Conservation (phyloP, 2,888 invertebrate species). For the Horisme vitalbata region DNA sequence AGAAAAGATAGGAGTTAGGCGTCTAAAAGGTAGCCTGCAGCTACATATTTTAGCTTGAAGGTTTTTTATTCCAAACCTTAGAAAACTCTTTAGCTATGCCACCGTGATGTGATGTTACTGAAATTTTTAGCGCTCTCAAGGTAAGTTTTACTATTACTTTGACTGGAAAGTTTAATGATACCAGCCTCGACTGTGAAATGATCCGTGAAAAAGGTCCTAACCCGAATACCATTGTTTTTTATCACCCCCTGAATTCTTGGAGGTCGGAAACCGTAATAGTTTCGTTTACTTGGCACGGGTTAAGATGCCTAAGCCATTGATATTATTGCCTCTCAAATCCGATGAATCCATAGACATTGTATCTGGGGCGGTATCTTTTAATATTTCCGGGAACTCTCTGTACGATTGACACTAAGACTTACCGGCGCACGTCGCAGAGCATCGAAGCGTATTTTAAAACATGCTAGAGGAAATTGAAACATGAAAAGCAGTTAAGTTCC, state of each 20-base stretch:
- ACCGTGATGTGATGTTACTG: slow-evolving; percentile 21
- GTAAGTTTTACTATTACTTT: background rate
- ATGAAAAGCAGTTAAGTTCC: no score
- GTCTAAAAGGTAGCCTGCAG: slow-evolving; percentile 24
- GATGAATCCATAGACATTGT: slow-evolving; percentile 10
- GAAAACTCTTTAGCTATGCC: slow-evolving; percentile 13
- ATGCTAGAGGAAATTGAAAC: no score
- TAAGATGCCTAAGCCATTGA: slow-evolving; percentile 7
- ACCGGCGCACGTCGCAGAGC: no score
- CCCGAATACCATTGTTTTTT: slow-evolving; percentile 15
- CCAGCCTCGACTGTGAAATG: slow-evolving; percentile 8
- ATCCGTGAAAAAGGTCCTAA: slow-evolving; percentile 7
- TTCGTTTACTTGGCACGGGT: slow-evolving; percentile 17
- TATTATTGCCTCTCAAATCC: slow-evolving; percentile 10
- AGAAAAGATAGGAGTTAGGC: slow-evolving; percentile 33
- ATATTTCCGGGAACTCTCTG: no score
- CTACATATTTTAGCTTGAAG: slow-evolving; percentile 16
- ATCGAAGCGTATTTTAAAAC: no score
- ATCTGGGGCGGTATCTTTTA: background rate
- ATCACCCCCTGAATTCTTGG: slow-evolving; percentile 13
- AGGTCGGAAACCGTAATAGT: slow-evolving; percentile 16
- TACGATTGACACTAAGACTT: no score
- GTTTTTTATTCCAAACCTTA: slow-evolving; percentile 12
- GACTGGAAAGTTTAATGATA: slow-evolving; percentile 11
- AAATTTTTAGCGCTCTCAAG: slow-evolving; percentile 22